Evolutionary conservation across 2,797 vertebrate species (phyloP), one percentile per base, ranked within the genome.

Genomic region (Microcaecilia unicolor): DNA sequence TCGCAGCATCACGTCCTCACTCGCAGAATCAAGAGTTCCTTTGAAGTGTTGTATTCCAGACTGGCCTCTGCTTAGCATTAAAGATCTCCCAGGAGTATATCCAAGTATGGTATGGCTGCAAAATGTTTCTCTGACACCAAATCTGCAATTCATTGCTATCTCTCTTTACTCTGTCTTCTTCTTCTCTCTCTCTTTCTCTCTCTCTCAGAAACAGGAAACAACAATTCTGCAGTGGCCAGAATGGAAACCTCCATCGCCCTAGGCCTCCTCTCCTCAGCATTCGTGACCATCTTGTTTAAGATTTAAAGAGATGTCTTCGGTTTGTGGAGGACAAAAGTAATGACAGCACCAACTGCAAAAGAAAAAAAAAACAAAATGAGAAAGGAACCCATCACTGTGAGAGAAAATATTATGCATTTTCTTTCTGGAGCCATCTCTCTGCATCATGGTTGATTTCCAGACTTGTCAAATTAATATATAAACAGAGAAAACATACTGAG

Each of bases 331-430:
- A 31, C 19, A n/a, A 18, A 26, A 40, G 18, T 12, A 24, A 35
- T n/a, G 28, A 7, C 31, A 30, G 24, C 35, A 28, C 14, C 29
- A 38, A 25, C 41, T 41, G 18, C 49, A 47, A 40, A 22, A 49
- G 18, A 46, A 41, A 63, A 67, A 75, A 58, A 41, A 50, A 74
- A 41, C 76, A 82, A 80, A 79, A 84, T 85, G 80, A 84, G 86
- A 80, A 80, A 86, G 78, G 78, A 92, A 90, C 88, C 90, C 88
- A 86, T 90, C 90, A 92, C 90, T 92, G 90, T 92, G 90, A 92
- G 67, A 67, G 64, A 90, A 55, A 77, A 86, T 79, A 73, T 80
- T 85, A 84, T 92, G 88, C 90, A 91, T 92, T 86, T n/a, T 77
- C 38, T 84, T 84, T 87, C 83, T 85, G 85, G 87, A 88, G 83